Evolutionary conservation across 1,140 invertebrate genomes (phyloP).

Genomic region (Drosophila sproati): DNA sequence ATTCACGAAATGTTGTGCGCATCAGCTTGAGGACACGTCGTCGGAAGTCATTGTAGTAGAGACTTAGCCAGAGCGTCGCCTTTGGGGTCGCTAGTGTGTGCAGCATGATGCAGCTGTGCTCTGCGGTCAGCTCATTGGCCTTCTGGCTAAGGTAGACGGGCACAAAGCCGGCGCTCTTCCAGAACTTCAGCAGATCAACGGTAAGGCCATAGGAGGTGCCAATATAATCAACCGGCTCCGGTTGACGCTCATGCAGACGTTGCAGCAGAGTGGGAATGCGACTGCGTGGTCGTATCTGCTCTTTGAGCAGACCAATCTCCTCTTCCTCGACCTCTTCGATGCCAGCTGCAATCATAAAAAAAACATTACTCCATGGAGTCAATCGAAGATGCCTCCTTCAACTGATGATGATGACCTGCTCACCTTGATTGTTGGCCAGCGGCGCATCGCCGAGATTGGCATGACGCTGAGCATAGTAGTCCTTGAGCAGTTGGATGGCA

Average conservation of each 20-base stretch:
- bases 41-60: constrained; percentile 94
- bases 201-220: constrained; percentile 98
- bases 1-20: constrained; percentile 90
- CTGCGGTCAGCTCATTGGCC: constrained; percentile 98
- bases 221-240: constrained; percentile 96
- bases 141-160: constrained; percentile 97
- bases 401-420: not conserved
- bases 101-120: constrained; percentile 99
- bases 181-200: constrained; percentile 94
- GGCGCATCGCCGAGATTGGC: constrained; percentile 30
- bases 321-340: constrained; percentile 86
- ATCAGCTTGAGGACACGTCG: constrained; percentile 91
- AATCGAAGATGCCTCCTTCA: no score
- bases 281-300: constrained; percentile 88
- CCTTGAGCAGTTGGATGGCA: constrained; percentile 92
- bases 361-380: no score
- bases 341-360: constrained; percentile 56
- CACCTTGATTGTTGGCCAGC: not conserved
- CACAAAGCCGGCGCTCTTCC: constrained; percentile 91
- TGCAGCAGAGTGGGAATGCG: constrained; percentile 90
- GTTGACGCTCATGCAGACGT: constrained; percentile 92
- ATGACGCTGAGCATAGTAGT: constrained; percentile 89
- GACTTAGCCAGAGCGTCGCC: constrained; percentile 88
- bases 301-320: constrained; percentile 87
- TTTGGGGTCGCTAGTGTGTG: constrained; percentile 84